Evolutionary conservation across 2,888 invertebrate genomes (phyloP).

Genomic region (Ametastegia equiseti): DNA sequence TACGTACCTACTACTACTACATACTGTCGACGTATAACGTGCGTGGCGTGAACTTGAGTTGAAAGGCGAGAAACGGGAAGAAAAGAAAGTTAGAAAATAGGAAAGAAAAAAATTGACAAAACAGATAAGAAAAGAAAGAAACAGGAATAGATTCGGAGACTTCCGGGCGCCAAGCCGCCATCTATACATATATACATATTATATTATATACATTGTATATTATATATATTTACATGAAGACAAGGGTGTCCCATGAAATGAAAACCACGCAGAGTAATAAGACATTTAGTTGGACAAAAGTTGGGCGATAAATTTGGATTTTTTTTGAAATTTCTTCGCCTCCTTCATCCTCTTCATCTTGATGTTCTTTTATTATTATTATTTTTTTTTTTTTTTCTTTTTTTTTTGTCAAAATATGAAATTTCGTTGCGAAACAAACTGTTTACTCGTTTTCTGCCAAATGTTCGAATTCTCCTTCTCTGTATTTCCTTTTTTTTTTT

Average conservation of each 20-base stretch:
- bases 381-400: too few species aligned
- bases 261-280: background rate
- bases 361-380: too few species aligned
- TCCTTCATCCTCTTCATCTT: too few species aligned
- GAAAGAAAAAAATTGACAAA: background rate
- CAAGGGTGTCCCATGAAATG: background rate
- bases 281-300: background rate
- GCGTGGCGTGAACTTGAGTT: slow-evolving; percentile 51
- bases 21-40: background rate
- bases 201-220: background rate
- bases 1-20: too few species aligned
- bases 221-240: background rate
- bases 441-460: too few species aligned
- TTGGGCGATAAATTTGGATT: background rate
- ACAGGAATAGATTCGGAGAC: slow-evolving; percentile 40
- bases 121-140: slow-evolving; percentile 49
- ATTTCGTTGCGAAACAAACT: too few species aligned
- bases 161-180: slow-evolving; percentile 29
- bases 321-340: background rate
- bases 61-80: slow-evolving; percentile 44
- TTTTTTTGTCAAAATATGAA: too few species aligned
- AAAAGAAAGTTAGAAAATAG: slow-evolving; percentile 34
- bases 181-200: background rate
- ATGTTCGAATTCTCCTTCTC: too few species aligned
- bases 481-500: too few species aligned